A percentile compares a stretch with the other conserved stretches of the same genome.
phyloP scores from a whole-genome alignment of 2,888 invertebrate species.

The Seladonia tumulorum region DNA sequence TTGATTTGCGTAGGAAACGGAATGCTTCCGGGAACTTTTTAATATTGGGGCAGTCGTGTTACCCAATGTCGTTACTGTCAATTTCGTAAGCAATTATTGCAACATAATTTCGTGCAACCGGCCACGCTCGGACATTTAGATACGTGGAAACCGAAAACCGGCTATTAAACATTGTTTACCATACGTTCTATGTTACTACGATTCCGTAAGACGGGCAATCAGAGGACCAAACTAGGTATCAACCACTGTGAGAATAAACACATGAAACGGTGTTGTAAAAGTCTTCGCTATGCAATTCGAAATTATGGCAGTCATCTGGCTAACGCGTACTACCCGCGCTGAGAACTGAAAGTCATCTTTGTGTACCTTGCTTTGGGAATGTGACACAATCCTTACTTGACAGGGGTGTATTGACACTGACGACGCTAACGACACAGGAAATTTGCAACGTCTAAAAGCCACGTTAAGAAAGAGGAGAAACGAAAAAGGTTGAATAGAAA shows the following conservation, averaged over 20 bases:
- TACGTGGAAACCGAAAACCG: not conserved
- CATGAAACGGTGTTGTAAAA: not conserved
- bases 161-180: slow-evolving; percentile 2
- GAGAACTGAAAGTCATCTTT: not conserved
- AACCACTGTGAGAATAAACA: not conserved
- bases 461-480: not conserved
- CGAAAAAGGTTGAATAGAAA: not conserved
- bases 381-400: not conserved
- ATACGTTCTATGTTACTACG: not conserved
- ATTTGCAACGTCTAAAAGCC: not conserved
- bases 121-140: not conserved
- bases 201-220: slow-evolving; percentile 13
- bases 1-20: no score
- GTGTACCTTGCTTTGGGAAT: not conserved
- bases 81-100: not conserved
- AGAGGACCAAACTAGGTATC: not conserved
- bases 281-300: not conserved
- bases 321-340: not conserved
- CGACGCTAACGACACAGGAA: not conserved
- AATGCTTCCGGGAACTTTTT: not conserved
- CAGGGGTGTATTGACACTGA: not conserved
- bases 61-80: slow-evolving; percentile 1
- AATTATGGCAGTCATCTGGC: not conserved
- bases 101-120: slow-evolving; percentile 9
- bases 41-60: not conserved